Conservation (phyloP, 2,797 vertebrate genomes). For the Glossophaga mutica region DNA sequence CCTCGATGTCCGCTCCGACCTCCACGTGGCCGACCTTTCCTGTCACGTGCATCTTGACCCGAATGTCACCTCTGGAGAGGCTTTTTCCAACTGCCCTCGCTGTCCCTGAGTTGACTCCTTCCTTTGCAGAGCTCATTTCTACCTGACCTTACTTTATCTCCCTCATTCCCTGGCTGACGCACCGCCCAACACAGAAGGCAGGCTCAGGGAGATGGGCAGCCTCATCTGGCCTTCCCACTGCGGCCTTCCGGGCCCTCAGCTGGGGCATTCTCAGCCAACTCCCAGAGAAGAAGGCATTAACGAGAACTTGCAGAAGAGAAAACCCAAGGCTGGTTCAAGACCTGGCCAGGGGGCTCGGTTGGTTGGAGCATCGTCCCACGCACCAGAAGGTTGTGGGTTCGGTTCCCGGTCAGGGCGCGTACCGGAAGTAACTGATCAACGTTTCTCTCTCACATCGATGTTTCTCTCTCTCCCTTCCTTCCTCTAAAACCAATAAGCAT, state of each 20-base stretch:
- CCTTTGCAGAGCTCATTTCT: neutral
- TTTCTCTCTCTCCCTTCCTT: too few relatives aligned
- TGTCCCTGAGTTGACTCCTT: neutral
- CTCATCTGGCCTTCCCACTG: neutral
- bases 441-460: too few relatives aligned
- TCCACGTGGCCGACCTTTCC: neutral
- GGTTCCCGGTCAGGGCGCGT: too few relatives aligned
- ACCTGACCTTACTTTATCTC: neutral
- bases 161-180: neutral
- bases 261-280: rapidly evolving
- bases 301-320: too few relatives aligned
- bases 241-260: rapidly evolving
- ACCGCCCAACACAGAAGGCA: rapidly evolving
- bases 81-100: neutral
- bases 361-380: too few relatives aligned
- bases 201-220: neutral
- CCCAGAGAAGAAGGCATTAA: neutral
- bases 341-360: too few relatives aligned
- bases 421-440: too few relatives aligned
- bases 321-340: too few relatives aligned
- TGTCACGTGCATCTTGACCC: rapidly evolving
- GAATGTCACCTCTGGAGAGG: rapidly evolving
- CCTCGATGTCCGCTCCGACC: neutral
- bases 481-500: neutral
- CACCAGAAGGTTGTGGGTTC: too few relatives aligned